Percentiles rank a stretch among this genome's conserved stretches.
Conservation (phyloP, 2,888 invertebrate species). For the Microctonus aethiopoides region DNA sequence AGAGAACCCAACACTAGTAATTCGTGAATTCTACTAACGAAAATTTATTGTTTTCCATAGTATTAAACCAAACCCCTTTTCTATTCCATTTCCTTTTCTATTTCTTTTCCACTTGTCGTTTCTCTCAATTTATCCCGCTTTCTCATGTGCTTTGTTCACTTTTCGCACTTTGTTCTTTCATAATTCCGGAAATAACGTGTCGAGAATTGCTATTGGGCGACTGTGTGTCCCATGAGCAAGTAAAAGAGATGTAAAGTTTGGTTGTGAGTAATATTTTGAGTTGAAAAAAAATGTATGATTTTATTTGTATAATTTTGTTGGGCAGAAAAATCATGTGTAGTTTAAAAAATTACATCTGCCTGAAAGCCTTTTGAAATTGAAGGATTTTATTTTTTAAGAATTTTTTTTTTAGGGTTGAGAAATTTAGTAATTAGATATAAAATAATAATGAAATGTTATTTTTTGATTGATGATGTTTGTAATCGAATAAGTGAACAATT, state of each 20-base stretch:
- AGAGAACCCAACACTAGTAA: neutral
- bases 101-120: neutral
- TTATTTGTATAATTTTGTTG: neutral
- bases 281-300: neutral
- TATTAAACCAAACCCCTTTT: neutral
- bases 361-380: neutral
- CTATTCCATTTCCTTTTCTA: neutral
- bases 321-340: neutral
- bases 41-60: slow-evolving; percentile 34
- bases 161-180: slow-evolving; percentile 21
- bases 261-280: neutral
- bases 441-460: no score
- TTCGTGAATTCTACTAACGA: slow-evolving; percentile 31
- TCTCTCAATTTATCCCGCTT: neutral
- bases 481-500: no score
- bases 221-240: neutral
- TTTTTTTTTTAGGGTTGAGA: no score
- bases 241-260: neutral
- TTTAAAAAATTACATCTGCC: no score
- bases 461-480: no score
- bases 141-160: neutral
- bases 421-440: no score
- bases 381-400: no score
- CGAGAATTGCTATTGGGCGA: slow-evolving; percentile 22
- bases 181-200: slow-evolving; percentile 32